phyloP scores from a whole-genome alignment of 1,140 invertebrate species.

The Euglossa dilemma region DNA sequence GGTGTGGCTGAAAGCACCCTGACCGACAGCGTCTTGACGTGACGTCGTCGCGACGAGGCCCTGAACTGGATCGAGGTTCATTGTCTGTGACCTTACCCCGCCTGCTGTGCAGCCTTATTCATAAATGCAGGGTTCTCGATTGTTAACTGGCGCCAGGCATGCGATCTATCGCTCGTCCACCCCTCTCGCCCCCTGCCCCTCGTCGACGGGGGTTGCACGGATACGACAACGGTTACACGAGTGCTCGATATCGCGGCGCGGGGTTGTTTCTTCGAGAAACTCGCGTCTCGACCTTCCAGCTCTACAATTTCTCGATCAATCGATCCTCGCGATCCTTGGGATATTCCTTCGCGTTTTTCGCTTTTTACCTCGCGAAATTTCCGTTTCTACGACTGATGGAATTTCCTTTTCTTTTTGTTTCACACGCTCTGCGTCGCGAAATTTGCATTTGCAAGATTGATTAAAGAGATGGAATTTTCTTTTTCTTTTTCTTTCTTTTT shows the following conservation, averaged over 20 bases:
- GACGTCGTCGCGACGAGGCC: constrained; percentile 40
- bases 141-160: constrained; percentile 67
- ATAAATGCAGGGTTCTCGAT: constrained; percentile 64
- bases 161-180: constrained; percentile 46
- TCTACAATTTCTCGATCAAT: background rate
- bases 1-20: constrained; percentile 40
- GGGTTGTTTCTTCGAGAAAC: background rate
- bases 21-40: constrained; percentile 41
- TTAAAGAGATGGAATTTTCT: too few species aligned
- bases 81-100: constrained; percentile 69
- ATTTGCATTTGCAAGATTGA: too few species aligned
- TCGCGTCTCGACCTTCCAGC: background rate
- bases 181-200: constrained; percentile 4
- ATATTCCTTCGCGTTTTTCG: background rate
- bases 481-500: too few species aligned
- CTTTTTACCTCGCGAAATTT: too few species aligned
- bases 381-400: too few species aligned
- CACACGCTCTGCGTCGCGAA: too few species aligned
- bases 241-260: background rate
- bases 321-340: background rate
- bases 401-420: too few species aligned
- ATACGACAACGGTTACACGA: background rate
- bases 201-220: too few species aligned
- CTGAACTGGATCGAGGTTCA: constrained; percentile 72
- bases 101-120: constrained; percentile 60